Conservation (phyloP, 2,113 vertebrate genomes). For the Equus przewalskii region DNA sequence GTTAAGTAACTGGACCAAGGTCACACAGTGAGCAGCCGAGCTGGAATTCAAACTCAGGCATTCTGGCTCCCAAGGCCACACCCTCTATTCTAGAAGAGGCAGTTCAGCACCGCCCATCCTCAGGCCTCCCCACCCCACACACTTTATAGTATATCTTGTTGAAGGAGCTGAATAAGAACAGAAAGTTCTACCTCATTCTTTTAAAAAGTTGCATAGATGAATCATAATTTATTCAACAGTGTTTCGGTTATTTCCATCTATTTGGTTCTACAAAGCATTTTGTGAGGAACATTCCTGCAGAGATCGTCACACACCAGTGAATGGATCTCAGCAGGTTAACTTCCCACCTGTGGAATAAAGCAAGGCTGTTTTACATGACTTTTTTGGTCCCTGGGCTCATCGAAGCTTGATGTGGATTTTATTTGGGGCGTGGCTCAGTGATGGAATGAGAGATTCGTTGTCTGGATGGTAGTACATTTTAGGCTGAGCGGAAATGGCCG, state of each 20-base stretch:
- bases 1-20: neutral
- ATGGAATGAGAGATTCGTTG: neutral
- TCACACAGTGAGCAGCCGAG: neutral
- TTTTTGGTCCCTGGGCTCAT: neutral
- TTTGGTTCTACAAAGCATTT: too few species aligned
- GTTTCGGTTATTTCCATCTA: neutral
- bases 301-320: neutral
- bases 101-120: too few species aligned
- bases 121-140: accelerated
- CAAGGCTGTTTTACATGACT: neutral
- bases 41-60: neutral
- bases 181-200: neutral
- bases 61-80: neutral
- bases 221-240: neutral
- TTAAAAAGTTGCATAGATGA: neutral
- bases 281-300: neutral
- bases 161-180: neutral
- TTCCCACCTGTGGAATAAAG: neutral
- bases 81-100: neutral
- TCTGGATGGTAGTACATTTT: neutral
- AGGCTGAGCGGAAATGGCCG: neutral
- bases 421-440: too few species aligned
- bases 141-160: neutral
- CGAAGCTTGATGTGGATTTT: neutral
- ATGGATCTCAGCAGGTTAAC: accelerated